These are phyloP conservation scores for Holothuria leucospilota DNA, from an alignment of 53 echinoderm and acorn worm species.

Conservation along the genomic window DNA sequence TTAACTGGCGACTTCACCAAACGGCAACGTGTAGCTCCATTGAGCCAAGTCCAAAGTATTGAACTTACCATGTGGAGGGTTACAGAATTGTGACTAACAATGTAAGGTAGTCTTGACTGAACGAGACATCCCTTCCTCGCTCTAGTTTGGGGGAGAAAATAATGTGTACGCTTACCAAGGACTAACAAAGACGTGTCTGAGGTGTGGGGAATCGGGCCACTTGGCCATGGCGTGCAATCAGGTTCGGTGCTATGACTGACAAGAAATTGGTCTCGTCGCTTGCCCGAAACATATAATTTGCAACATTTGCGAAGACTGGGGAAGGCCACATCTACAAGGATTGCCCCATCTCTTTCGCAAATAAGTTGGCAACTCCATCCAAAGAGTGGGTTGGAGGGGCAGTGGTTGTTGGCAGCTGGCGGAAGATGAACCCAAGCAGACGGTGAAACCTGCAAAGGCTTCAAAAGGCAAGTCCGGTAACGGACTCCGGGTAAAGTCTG, in stretches of 20 bases:
- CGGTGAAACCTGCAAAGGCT: no score
- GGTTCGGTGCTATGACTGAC: neutral
- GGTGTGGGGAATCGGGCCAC: neutral
- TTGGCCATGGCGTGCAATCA: neutral
- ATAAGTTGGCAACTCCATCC: neutral
- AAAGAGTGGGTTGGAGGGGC: conserved; percentile 3
- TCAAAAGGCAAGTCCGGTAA: no score
- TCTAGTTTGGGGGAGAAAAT: neutral
- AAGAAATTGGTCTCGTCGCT: neutral
- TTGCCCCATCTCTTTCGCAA: neutral
- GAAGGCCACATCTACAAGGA: neutral
- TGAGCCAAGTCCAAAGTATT: neutral
- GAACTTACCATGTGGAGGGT: neutral
- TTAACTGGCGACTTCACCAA: no score
- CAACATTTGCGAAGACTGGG: neutral
- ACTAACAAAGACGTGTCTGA: conserved; percentile 9
- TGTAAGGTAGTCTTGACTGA: neutral
- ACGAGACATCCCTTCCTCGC: conserved; percentile 6
- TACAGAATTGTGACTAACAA: neutral
- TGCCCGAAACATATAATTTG: neutral
- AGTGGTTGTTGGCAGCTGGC: neutral
- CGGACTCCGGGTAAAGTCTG: no score
- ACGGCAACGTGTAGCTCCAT: no score
- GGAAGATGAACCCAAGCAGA: neutral
- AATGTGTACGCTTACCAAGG: no score